phyloP scores from a whole-genome alignment of 1,140 invertebrate genomes.

The Lysiphlebus fabarum region DNA sequence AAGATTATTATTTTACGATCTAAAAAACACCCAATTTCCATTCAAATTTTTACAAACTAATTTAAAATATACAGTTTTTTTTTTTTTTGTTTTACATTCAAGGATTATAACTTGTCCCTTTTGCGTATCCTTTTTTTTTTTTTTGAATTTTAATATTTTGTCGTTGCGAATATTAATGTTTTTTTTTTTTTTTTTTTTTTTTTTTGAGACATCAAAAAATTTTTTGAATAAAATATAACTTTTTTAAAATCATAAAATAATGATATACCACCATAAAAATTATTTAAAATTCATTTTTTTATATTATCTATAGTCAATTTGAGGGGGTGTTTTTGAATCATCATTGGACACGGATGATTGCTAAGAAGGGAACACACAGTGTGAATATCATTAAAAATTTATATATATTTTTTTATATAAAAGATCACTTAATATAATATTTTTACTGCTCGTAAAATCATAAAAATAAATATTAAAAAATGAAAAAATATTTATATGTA shows the following conservation, averaged over 20 bases:
- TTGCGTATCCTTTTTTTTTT: too few species aligned
- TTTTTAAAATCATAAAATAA: slow-evolving; percentile 45
- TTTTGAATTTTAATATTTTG: too few species aligned
- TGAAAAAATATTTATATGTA: background rate
- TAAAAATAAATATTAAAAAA: slow-evolving; percentile 1
- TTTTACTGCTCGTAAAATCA: slow-evolving; percentile 46
- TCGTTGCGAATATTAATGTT: too few species aligned
- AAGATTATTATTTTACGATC: slow-evolving; percentile 3
- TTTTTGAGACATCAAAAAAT: too few species aligned
- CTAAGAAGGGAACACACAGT: background rate
- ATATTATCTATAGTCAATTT: slow-evolving; percentile 7
- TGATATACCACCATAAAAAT: slow-evolving; percentile 31
- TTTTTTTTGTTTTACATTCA: too few species aligned
- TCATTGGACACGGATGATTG: slow-evolving; percentile 16
- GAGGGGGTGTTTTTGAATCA: slow-evolving; percentile 14
- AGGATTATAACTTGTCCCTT: too few species aligned
- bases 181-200: too few species aligned
- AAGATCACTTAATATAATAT: slow-evolving; percentile 40
- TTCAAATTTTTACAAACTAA: background rate
- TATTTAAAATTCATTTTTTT: slow-evolving; percentile 28
- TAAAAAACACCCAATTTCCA: background rate
- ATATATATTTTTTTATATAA: slow-evolving; percentile 7
- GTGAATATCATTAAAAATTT: background rate
- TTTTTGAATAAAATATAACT: slow-evolving; percentile 21
- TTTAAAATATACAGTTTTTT: too few species aligned